Conservation (phyloP, 2,113 vertebrate genomes). For the Dromiciops gliroides region DNA sequence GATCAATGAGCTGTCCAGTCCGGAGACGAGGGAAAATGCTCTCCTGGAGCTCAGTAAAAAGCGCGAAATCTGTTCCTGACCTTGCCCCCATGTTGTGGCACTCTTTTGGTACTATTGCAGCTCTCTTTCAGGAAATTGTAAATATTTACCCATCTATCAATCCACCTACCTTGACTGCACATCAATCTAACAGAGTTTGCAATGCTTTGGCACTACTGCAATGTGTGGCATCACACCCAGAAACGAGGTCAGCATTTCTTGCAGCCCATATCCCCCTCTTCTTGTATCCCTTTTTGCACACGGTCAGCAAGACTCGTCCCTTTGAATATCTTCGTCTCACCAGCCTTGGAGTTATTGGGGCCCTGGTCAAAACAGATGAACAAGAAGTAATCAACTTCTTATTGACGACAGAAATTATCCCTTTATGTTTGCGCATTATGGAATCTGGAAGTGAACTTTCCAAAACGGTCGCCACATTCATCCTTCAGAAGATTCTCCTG, state of each 20-base stretch:
- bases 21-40: slow-evolving; percentile 96
- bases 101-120: slow-evolving; percentile 97
- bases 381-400: slow-evolving; percentile 99
- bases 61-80: slow-evolving; percentile 95
- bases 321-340: slow-evolving; percentile 98
- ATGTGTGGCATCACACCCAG: slow-evolving; percentile 97
- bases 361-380: slow-evolving; percentile 98
- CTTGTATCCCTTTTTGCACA: slow-evolving; percentile 98
- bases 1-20: slow-evolving; percentile 99
- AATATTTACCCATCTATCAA: slow-evolving; percentile 99
- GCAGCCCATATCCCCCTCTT: slow-evolving; percentile 98
- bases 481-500: slow-evolving; percentile 97
- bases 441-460: slow-evolving; percentile 99
- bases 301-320: slow-evolving; percentile 97
- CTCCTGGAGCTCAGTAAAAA: slow-evolving; percentile 98
- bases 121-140: slow-evolving; percentile 98
- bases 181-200: slow-evolving; percentile 98
- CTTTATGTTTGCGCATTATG: slow-evolving; percentile 98
- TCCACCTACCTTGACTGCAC: slow-evolving; percentile 96
- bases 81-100: slow-evolving; percentile 99
- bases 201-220: slow-evolving; percentile 96
- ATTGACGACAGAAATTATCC: slow-evolving; percentile 98
- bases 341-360: slow-evolving; percentile 97
- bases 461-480: slow-evolving; percentile 99
- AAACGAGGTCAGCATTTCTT: slow-evolving; percentile 97